These are phyloP conservation scores for Acanthosepion esculentum DNA, from an alignment of 2,888 invertebrate species.

Conservation along the genomic window DNA sequence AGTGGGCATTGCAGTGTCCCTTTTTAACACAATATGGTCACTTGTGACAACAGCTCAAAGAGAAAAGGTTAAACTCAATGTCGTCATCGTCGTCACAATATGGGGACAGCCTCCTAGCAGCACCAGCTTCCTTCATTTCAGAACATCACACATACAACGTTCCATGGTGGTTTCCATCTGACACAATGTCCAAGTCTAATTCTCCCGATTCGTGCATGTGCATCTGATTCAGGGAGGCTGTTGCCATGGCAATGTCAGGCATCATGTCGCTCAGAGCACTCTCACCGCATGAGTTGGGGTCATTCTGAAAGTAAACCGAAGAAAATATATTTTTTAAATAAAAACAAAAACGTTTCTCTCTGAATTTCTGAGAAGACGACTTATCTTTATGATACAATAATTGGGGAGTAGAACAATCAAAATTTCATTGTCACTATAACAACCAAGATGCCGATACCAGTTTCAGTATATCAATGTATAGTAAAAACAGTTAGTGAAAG, in stretches of 20 bases:
- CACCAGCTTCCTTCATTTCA: not conserved
- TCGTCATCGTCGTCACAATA: not conserved
- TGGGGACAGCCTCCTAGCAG: not conserved
- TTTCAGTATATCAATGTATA: no score
- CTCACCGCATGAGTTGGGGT: conserved; percentile 80
- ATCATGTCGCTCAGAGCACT: conserved; percentile 87
- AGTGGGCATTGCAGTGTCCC: not conserved
- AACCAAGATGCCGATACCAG: no score
- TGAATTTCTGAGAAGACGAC: not conserved
- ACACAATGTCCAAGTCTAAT: conserved; percentile 89
- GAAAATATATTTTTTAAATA: not conserved
- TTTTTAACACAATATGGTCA: not conserved
- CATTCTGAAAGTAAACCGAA: conserved; percentile 67
- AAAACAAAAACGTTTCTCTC: not conserved
- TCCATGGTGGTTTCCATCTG: conserved; percentile 75
- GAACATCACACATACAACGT: conserved; percentile 57
- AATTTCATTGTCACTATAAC: no score
- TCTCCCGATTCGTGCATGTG: conserved; percentile 73
- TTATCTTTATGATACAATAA: no score
- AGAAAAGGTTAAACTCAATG: not conserved
- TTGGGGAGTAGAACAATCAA: no score
- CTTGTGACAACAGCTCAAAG: not conserved
- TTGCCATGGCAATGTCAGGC: conserved; percentile 89
- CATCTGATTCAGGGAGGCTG: conserved; percentile 82
- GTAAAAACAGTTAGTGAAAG: not conserved